These are phyloP conservation scores for Hermaeophaga mercurialis DNA, from an alignment of 2,888 invertebrate genomes.

Conservation along the genomic window DNA sequence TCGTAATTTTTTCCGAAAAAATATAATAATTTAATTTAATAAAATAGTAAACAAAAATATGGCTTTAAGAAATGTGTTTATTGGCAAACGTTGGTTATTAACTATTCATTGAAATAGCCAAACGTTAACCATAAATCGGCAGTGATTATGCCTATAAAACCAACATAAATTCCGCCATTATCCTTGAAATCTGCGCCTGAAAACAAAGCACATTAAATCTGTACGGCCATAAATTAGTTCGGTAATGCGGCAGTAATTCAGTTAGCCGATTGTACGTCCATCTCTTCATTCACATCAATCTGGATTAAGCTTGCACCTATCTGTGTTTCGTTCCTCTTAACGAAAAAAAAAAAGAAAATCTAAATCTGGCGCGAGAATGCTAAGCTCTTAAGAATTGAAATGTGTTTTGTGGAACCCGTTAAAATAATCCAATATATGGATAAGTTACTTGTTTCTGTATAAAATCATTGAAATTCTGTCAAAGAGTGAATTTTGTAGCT, in stretches of 20 bases:
- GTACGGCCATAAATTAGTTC: constrained; percentile 53
- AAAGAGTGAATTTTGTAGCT: no score
- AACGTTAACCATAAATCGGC: constrained; percentile 5
- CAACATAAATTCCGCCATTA: constrained; percentile 49
- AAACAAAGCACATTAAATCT: constrained; percentile 53
- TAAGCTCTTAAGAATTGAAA: constrained; percentile 12
- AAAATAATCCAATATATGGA: no score
- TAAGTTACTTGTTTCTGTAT: no score
- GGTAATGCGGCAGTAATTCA: constrained; percentile 55
- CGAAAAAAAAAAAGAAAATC: constrained; percentile 8
- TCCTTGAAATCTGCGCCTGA: constrained; percentile 50
- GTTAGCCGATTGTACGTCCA: constrained; percentile 54
- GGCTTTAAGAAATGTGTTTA: no score
- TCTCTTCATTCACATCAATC: constrained; percentile 53
- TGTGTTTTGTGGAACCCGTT: no score
- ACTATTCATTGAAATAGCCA: background rate
- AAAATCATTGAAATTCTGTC: no score
- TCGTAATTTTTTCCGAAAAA: no score
- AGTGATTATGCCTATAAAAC: constrained; percentile 46
- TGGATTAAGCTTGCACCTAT: constrained; percentile 54
- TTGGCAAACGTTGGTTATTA: no score
- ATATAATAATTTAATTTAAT: no score
- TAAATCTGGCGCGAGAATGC: background rate
- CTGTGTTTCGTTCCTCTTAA: constrained; percentile 38
- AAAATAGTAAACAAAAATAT: no score